A percentile compares a stretch with the other conserved stretches of the same genome.
phyloP scores from a whole-genome alignment of 2,797 vertebrate species.

The Catharus ustulatus region DNA sequence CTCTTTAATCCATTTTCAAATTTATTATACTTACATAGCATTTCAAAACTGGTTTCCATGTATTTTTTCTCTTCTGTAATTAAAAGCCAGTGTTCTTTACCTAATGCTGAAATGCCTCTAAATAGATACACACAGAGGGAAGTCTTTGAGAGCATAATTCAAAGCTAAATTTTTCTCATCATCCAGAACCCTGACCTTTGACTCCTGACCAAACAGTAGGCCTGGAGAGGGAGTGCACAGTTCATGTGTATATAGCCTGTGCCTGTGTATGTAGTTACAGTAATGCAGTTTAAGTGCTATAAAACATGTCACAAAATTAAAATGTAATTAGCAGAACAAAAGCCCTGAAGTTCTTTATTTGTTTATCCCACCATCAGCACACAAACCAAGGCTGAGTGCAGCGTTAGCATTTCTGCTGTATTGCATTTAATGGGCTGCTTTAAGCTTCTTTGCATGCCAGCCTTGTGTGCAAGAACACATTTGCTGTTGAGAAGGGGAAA shows the following conservation, averaged over 20 bases:
- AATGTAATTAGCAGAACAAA: neutral
- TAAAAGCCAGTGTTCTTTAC: neutral
- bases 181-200: neutral
- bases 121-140: neutral
- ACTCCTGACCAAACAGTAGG: neutral
- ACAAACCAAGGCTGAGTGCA: neutral
- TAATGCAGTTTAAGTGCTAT: neutral
- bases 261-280: neutral
- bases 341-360: neutral
- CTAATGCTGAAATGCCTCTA: neutral
- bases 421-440: neutral
- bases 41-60: neutral
- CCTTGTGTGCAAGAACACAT: accelerated
- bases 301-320: neutral
- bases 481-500: neutral
- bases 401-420: neutral
- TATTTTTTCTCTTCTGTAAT: neutral
- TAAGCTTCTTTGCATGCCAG: neutral
- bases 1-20: neutral
- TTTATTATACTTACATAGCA: neutral
- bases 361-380: neutral
- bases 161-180: neutral
- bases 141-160: neutral
- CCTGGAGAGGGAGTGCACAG: neutral
- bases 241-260: neutral